Conservation (phyloP, 2,113 vertebrate genomes). For the Uria lomvia region DNA sequence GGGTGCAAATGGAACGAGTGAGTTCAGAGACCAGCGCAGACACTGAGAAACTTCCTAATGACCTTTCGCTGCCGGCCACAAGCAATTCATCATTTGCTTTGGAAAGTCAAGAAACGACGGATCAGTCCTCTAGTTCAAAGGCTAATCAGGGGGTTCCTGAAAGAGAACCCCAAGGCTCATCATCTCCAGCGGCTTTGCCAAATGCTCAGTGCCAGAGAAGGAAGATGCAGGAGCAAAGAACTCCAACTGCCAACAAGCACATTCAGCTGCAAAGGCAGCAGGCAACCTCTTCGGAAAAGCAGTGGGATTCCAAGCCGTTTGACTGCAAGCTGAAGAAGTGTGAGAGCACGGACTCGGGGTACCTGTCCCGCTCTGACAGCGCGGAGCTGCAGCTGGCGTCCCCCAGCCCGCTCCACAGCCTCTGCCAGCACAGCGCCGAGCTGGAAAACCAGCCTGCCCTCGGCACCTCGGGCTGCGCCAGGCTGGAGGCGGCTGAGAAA, state of each 20-base stretch:
- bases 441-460: conserved; percentile 68
- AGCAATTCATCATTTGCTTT: neutral
- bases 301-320: conserved; percentile 73
- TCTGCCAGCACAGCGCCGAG: conserved; percentile 75
- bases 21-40: neutral
- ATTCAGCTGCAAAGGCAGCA: conserved; percentile 82
- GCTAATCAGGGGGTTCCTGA: neutral
- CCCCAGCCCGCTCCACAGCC: conserved; percentile 73
- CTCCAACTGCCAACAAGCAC: conserved; percentile 50
- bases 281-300: conserved; percentile 78
- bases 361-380: conserved; percentile 86
- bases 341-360: conserved; percentile 95
- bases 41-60: neutral
- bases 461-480: conserved; percentile 18
- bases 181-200: neutral
- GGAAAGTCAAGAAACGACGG: neutral
- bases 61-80: neutral
- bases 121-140: neutral
- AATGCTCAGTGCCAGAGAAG: conserved; percentile 5
- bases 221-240: conserved; percentile 51
- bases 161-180: neutral
- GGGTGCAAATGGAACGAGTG: neutral
- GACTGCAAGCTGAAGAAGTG: conserved; percentile 86
- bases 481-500: conserved; percentile 12
- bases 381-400: conserved; percentile 77